Conservation (phyloP, 2,888 invertebrate genomes). For the Cheilosia grossa region DNA sequence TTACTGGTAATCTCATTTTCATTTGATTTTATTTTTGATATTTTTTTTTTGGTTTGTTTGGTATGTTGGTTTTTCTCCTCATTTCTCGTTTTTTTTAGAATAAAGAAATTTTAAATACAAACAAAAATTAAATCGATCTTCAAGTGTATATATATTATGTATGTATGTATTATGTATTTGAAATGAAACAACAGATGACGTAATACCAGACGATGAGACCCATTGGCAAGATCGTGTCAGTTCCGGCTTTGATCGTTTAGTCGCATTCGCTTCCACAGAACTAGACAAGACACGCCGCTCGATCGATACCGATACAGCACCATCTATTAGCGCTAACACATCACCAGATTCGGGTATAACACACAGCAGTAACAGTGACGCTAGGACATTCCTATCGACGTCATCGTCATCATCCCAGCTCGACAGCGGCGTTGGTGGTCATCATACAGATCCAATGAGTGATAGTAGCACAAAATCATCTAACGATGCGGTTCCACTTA, state of each 20-base stretch:
- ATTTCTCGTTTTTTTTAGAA: slow-evolving; percentile 19
- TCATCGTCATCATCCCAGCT: slow-evolving; percentile 84
- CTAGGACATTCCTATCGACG: slow-evolving; percentile 83
- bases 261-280: slow-evolving; percentile 96
- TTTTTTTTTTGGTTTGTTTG: slow-evolving; percentile 52
- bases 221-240: slow-evolving; percentile 97
- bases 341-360: slow-evolving; percentile 95
- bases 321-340: slow-evolving; percentile 88
- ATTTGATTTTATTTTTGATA: slow-evolving; percentile 33
- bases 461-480: slow-evolving; percentile 80
- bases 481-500: slow-evolving; percentile 81
- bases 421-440: slow-evolving; percentile 79
- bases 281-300: slow-evolving; percentile 93
- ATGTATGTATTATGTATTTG: slow-evolving; percentile 69
- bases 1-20: slow-evolving; percentile 54
- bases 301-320: slow-evolving; percentile 87
- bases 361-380: slow-evolving; percentile 85
- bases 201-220: slow-evolving; percentile 89
- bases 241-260: slow-evolving; percentile 96
- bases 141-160: slow-evolving; percentile 67
- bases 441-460: slow-evolving; percentile 79
- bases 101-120: slow-evolving; percentile 43
- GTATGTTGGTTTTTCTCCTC: slow-evolving; percentile 43
- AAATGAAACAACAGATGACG: slow-evolving; percentile 80
- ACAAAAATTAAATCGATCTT: slow-evolving; percentile 54